phyloP scores from a whole-genome alignment of 2,113 vertebrate genomes.

The Sula dactylatra region DNA sequence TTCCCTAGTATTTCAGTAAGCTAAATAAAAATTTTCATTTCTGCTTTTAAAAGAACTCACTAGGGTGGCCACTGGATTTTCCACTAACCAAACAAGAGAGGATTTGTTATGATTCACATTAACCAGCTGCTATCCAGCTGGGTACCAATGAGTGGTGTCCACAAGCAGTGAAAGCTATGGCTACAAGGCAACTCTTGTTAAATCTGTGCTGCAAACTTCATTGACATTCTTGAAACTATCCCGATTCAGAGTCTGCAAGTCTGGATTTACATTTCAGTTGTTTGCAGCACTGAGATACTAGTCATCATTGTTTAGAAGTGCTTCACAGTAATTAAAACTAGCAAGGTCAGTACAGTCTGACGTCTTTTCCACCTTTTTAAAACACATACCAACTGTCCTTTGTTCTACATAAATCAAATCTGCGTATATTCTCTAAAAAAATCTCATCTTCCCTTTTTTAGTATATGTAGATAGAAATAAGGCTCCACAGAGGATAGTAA shows the following conservation, averaged over 20 bases:
- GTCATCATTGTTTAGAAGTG: neutral
- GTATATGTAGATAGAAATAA: neutral
- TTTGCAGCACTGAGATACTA: neutral
- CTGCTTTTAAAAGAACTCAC: neutral
- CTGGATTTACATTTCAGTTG: neutral
- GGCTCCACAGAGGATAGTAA: neutral
- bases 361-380: neutral
- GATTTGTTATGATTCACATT: neutral
- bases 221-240: neutral
- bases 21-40: neutral
- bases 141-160: neutral
- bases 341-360: neutral
- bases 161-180: neutral
- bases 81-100: neutral
- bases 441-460: neutral
- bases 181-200: neutral
- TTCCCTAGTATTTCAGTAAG: neutral
- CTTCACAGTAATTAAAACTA: neutral
- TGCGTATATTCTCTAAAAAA: neutral
- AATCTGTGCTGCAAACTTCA: neutral
- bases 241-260: neutral
- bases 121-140: neutral
- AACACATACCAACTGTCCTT: neutral
- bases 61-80: neutral
- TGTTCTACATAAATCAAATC: neutral